Conservation (phyloP, 2,888 invertebrate genomes). For the Aromia moschata region DNA sequence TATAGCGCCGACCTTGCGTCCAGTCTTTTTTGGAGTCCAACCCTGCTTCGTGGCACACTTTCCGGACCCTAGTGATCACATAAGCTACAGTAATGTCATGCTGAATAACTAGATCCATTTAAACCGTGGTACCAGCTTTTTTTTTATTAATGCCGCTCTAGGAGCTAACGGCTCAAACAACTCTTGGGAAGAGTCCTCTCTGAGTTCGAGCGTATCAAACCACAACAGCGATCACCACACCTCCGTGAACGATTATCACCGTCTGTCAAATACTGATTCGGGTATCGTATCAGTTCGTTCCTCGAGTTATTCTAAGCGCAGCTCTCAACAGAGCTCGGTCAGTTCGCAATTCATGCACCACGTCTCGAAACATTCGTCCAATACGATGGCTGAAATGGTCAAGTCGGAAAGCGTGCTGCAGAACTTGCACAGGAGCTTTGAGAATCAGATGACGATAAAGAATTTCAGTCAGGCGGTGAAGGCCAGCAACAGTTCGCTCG, state of each 20-base stretch:
- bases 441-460: constrained; percentile 38
- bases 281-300: constrained; percentile 73
- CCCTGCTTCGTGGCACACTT: no score
- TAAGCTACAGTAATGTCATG: no score
- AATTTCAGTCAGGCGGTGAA: constrained; percentile 39
- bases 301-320: constrained; percentile 70
- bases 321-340: constrained; percentile 69
- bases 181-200: constrained; percentile 59
- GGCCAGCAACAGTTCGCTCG: constrained; percentile 48
- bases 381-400: constrained; percentile 44
- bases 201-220: constrained; percentile 56
- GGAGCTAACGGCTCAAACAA: constrained; percentile 53
- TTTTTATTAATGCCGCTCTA: constrained; percentile 28
- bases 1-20: no score
- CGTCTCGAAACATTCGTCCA: constrained; percentile 48
- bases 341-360: constrained; percentile 57
- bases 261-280: constrained; percentile 64
- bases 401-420: constrained; percentile 53
- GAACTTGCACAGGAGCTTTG: constrained; percentile 40
- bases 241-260: constrained; percentile 54
- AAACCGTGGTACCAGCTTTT: constrained; percentile 8
- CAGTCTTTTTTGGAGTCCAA: no score
- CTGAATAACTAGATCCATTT: no score
- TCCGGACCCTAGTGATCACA: no score
- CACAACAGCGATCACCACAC: constrained; percentile 51